Percentiles rank a stretch among this genome's conserved stretches.
Conservation (phyloP, 2,888 invertebrate genomes). For the Chrysopilus asiliformis region DNA sequence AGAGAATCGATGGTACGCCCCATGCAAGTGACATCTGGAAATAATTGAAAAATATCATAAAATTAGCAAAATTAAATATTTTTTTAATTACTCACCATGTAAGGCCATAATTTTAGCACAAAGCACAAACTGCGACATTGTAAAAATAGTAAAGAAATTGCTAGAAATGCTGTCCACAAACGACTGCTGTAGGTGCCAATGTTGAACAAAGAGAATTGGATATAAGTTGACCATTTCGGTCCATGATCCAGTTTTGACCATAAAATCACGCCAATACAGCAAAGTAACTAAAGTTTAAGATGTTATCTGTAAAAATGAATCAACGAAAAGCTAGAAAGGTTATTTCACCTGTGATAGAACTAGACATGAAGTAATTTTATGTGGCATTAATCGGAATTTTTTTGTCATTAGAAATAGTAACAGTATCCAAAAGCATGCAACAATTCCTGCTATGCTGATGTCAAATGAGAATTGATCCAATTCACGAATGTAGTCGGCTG, state of each 20-base stretch:
- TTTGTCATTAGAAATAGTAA: slow-evolving; percentile 59
- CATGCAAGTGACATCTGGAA: slow-evolving; percentile 43
- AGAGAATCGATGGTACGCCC: slow-evolving; percentile 54
- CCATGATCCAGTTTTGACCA: slow-evolving; percentile 49
- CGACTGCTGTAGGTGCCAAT: slow-evolving; percentile 68
- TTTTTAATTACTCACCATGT: slow-evolving; percentile 45
- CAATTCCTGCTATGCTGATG: slow-evolving; percentile 62
- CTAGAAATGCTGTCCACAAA: slow-evolving; percentile 73
- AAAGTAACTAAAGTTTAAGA: slow-evolving; percentile 40
- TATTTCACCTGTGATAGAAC: slow-evolving; percentile 61
- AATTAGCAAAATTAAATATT: slow-evolving; percentile 29
- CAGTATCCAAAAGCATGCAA: slow-evolving; percentile 68
- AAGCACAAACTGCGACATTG: slow-evolving; percentile 74
- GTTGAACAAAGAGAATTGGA: slow-evolving; percentile 65
- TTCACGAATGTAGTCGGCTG: slow-evolving; percentile 60
- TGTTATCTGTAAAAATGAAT: slow-evolving; percentile 2
- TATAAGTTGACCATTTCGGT: slow-evolving; percentile 48
- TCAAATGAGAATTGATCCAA: slow-evolving; percentile 70
- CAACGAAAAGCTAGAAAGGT: slow-evolving; percentile 1
- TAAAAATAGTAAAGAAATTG: slow-evolving; percentile 66
- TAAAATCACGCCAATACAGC: slow-evolving; percentile 60
- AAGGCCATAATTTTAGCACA: slow-evolving; percentile 61
- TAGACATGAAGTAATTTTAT: slow-evolving; percentile 65
- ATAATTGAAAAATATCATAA: too few species aligned
- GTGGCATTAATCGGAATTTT: slow-evolving; percentile 65